Evolutionary conservation across 2,113 vertebrate genomes (phyloP).

Genomic region (Cacatua alba): DNA sequence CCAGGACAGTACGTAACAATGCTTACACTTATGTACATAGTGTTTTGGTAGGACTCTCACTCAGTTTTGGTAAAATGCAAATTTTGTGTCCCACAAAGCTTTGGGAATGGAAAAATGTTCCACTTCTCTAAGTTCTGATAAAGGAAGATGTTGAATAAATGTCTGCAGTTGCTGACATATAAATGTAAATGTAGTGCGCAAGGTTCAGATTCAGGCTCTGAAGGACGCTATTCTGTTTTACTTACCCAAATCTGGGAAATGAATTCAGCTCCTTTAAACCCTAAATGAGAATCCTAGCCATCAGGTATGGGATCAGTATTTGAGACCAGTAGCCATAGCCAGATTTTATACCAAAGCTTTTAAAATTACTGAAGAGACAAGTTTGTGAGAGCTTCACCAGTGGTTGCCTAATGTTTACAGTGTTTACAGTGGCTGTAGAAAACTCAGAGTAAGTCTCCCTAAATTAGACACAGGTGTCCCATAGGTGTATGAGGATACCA

Average conservation of each 20-base stretch:
- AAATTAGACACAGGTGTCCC: neutral
- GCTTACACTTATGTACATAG: accelerated
- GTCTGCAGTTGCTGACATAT: neutral
- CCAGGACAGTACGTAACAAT: neutral
- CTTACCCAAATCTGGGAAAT: neutral
- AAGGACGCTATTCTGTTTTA: neutral
- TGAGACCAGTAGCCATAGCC: neutral
- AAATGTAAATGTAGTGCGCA: neutral
- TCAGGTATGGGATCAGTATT: neutral
- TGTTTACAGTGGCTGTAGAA: neutral
- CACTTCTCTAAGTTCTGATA: neutral
- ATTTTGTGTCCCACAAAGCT: neutral
- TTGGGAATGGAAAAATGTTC: neutral
- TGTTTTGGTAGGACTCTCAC: neutral
- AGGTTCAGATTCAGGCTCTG: neutral
- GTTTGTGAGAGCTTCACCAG: neutral
- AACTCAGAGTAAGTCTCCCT: neutral
- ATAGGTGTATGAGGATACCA: accelerated
- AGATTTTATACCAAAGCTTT: neutral
- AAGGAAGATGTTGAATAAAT: neutral
- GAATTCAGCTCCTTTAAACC: neutral
- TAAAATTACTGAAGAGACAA: neutral
- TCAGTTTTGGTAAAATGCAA: neutral
- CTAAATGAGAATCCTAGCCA: neutral
- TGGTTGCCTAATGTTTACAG: neutral